A percentile compares a stretch with the other conserved stretches of the same genome.
Evolutionary conservation across 2,797 vertebrate genomes (phyloP).

Genomic region (Acestrorhynchus altus): DNA sequence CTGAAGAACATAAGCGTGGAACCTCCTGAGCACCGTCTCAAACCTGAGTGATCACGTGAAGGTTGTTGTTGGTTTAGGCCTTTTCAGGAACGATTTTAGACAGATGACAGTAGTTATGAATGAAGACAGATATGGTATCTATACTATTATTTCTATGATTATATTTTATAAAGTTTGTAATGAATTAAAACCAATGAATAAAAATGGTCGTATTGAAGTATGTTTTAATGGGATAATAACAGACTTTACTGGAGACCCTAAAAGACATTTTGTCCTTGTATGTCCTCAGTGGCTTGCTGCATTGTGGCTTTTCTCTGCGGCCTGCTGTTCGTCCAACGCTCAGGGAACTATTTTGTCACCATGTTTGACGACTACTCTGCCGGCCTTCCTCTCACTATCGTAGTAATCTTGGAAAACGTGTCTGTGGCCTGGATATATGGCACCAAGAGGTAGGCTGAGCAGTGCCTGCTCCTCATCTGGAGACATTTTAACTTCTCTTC

Average conservation of each 20-base stretch:
- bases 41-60: too few species aligned
- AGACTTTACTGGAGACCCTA: not conserved
- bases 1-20: too few species aligned
- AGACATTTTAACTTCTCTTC: not conserved
- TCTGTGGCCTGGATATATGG: conserved; percentile 98
- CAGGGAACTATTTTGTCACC: conserved; percentile 96
- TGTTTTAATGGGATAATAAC: too few species aligned
- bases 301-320: conserved; percentile 92
- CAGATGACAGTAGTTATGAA: too few species aligned
- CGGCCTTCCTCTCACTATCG: conserved; percentile 92
- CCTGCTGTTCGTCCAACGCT: conserved; percentile 95
- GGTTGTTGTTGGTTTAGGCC: too few species aligned
- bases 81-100: too few species aligned
- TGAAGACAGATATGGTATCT: too few species aligned
- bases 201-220: too few species aligned
- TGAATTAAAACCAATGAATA: too few species aligned
- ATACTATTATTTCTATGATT: too few species aligned
- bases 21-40: too few species aligned
- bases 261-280: not conserved
- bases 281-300: conserved; percentile 86
- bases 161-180: too few species aligned
- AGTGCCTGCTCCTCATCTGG: not conserved
- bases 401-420: conserved; percentile 95
- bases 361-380: conserved; percentile 99
- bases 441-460: conserved; percentile 93